A percentile compares a stretch with the other conserved stretches of the same genome.
phyloP scores from a whole-genome alignment of 2,797 vertebrate genomes.

The Nyctibius grandis region DNA sequence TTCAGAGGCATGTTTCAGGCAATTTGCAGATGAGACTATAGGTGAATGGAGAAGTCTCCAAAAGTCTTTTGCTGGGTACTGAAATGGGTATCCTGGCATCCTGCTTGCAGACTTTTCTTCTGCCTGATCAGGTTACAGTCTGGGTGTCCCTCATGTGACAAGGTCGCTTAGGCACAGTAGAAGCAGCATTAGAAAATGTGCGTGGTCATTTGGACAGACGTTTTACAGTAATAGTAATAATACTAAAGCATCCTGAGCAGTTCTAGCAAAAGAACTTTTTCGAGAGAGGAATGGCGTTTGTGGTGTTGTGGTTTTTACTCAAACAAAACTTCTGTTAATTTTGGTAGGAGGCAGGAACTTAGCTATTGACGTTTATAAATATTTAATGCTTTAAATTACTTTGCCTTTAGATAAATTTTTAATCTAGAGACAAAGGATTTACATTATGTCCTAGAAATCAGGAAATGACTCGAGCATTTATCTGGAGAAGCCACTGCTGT shows the following conservation, averaged over 20 bases:
- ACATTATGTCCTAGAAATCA: neutral
- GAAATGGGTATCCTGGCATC: neutral
- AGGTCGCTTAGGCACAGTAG: neutral
- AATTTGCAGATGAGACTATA: neutral
- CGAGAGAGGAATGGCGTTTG: neutral
- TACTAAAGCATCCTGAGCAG: neutral
- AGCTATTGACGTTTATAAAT: conserved; percentile 12
- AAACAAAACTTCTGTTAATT: neutral
- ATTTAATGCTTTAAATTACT: conserved; percentile 36
- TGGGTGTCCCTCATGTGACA: neutral
- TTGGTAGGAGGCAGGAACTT: neutral
- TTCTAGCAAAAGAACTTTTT: neutral
- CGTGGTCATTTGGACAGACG: neutral
- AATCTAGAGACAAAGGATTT: conserved; percentile 2
- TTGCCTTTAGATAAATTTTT: conserved; percentile 43
- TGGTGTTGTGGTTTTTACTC: neutral
- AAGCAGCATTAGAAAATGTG: neutral
- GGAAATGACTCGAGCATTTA: neutral
- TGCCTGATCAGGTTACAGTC: conserved; percentile 20
- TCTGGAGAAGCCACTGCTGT: neutral
- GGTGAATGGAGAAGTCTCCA: neutral
- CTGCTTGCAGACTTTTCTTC: neutral
- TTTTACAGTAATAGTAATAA: neutral
- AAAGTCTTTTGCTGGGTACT: neutral
- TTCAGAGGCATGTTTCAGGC: neutral